Evolutionary conservation across 2,888 invertebrate species (phyloP).

Genomic region (Scrobipalpa atriplicella): DNA sequence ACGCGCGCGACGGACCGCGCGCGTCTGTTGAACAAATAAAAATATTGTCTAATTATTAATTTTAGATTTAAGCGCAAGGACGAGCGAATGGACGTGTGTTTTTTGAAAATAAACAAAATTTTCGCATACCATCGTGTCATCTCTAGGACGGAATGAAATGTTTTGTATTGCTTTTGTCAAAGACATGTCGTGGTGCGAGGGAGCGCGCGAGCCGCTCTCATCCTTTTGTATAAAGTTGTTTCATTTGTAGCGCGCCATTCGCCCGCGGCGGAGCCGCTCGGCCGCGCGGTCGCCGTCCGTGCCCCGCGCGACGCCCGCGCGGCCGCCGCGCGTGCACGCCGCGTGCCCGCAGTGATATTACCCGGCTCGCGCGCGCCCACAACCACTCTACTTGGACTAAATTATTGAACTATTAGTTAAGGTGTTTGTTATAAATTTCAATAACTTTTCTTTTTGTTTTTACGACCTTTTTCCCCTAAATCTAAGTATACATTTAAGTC

Average conservation of each 20-base stretch:
- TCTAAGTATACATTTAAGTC: constrained; percentile 81
- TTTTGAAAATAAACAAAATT: constrained; percentile 72
- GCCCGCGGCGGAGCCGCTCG: constrained; percentile 42
- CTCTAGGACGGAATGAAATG: constrained; percentile 80
- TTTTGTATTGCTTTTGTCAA: constrained; percentile 78
- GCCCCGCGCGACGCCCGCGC: neutral
- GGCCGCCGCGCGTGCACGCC: constrained; percentile 20
- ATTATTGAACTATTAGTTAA: constrained; percentile 81
- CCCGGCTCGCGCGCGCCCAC: constrained; percentile 48
- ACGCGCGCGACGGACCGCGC: constrained; percentile 76
- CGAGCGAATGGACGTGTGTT: constrained; percentile 81
- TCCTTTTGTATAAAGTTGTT: constrained; percentile 73
- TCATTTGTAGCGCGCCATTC: constrained; percentile 59
- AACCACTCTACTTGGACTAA: constrained; percentile 64
- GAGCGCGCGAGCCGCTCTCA: constrained; percentile 47
- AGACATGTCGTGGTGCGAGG: constrained; percentile 59
- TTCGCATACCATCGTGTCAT: constrained; percentile 80
- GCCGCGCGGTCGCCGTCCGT: constrained; percentile 16
- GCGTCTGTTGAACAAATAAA: constrained; percentile 83
- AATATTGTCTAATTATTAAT: constrained; percentile 83
- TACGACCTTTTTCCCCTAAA: constrained; percentile 79
- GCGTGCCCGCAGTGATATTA: constrained; percentile 39
- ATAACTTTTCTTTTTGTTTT: constrained; percentile 79
- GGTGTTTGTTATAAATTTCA: constrained; percentile 82
- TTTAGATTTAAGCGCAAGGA: constrained; percentile 81